phyloP scores from a whole-genome alignment of 2,797 vertebrate species.

The Lateolabrax maculatus region DNA sequence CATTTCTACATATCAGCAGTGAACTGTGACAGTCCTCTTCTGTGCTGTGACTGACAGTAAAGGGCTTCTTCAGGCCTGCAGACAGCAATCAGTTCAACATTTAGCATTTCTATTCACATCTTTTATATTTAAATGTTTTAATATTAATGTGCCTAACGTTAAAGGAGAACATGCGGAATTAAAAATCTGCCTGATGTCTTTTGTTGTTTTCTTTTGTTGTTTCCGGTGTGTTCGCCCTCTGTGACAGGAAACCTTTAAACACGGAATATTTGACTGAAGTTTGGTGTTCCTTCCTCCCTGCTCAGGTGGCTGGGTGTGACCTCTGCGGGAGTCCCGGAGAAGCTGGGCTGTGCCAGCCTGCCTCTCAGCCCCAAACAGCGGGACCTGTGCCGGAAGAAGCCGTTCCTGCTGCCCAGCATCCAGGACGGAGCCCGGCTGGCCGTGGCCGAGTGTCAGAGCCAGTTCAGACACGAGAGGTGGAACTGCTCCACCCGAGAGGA shows the following conservation, averaged over 20 bases:
- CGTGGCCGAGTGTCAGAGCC: slow-evolving; percentile 91
- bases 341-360: slow-evolving; percentile 85
- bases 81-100: too few species aligned
- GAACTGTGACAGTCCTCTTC: too few species aligned
- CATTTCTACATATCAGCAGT: too few species aligned
- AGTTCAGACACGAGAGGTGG: slow-evolving; percentile 96
- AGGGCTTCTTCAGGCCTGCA: too few species aligned
- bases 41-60: too few species aligned
- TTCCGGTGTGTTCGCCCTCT: background rate
- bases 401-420: slow-evolving; percentile 90
- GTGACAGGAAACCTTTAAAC: background rate
- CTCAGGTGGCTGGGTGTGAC: slow-evolving; percentile 93
- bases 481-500: slow-evolving; percentile 88
- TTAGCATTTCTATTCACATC: too few species aligned
- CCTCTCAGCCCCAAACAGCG: slow-evolving; percentile 89
- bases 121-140: too few species aligned
- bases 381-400: slow-evolving; percentile 90
- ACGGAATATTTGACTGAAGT: background rate
- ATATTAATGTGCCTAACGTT: too few species aligned
- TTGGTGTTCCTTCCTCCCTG: slow-evolving; percentile 39
- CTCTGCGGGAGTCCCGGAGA: slow-evolving; percentile 87
- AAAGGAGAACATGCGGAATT: too few species aligned
- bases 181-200: too few species aligned
- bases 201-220: too few species aligned
- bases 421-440: slow-evolving; percentile 92